Evolutionary conservation across 2,888 invertebrate species (phyloP), one percentile per base, ranked within the genome.

Genomic region (Brachypterus glaber): DNA sequence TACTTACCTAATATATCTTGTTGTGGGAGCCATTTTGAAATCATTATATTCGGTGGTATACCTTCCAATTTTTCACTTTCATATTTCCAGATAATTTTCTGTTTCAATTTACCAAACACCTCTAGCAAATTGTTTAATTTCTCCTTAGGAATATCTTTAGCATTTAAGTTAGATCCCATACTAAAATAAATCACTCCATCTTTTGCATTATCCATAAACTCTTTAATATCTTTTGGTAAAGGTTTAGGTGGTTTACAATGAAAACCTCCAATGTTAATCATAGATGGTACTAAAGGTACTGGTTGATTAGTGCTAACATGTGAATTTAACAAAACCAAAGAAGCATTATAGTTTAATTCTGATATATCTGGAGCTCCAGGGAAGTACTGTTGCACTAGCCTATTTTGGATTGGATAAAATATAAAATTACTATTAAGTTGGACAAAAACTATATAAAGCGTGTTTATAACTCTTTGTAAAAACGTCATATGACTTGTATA

Each of bases 61-160:
- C 50, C 48, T n/a, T 53, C 51, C 12, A 57, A 40, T 16, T 39
- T 37, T 15, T 72, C 68, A 0, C 71, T 71, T 48, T 80, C 78
- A 76, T 77, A 82, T 63, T 82, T 82, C 79, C 79, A 79, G 15
- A 82, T 52, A 1, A 82, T 71, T 4, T 70, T 73, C 44, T 79
- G 75, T 43, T 78, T 76, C 0, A 80, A 50, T 42, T 66, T 68
- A 1, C 70, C 63, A 35, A 82, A 73, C 2, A 70, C 72, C 39
- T 72, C 71, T 5, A 74, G 57, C 17, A 82, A 68, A 1, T 66
- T 70, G 13, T 68, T 57, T 15, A 67, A 62, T 44, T 70, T 73
- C 1, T 71, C 68, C 0, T 55, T 47, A 0, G 73, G 69, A 37
- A 82, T 56, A 44, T 75, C 67, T 4, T 68, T 62, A 41, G 73